Percentiles rank a stretch among this genome's conserved stretches.
These are phyloP conservation scores for Athripsodes cinereus DNA, from an alignment of 2,888 invertebrate genomes.

Conservation along the genomic window DNA sequence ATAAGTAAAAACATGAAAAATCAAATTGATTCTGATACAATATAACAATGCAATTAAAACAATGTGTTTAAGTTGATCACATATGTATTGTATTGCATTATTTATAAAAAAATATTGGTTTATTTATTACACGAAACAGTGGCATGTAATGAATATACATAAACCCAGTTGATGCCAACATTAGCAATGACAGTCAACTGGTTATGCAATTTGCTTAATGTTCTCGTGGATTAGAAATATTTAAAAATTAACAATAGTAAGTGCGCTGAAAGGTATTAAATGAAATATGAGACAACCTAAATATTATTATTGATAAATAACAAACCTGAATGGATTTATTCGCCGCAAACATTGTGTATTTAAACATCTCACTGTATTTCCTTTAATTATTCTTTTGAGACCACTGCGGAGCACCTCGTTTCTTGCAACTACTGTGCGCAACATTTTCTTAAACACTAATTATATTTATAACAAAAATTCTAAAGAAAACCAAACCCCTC, in stretches of 20 bases:
- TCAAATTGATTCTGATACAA: too few species aligned
- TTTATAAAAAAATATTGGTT: too few species aligned
- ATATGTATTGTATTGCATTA: too few species aligned
- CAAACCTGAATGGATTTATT: constrained; percentile 54
- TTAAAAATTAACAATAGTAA: too few species aligned
- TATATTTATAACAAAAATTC: constrained; percentile 31
- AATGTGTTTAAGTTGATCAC: too few species aligned
- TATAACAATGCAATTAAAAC: too few species aligned
- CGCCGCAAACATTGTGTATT: constrained; percentile 57
- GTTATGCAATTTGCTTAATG: constrained; percentile 18
- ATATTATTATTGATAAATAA: background rate
- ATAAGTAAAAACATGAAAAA: too few species aligned
- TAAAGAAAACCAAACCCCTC: constrained; percentile 8
- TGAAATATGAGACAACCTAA: background rate
- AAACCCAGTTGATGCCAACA: background rate
- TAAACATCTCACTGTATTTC: constrained; percentile 54
- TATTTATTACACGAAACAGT: too few species aligned
- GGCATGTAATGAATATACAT: too few species aligned
- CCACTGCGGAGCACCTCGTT: constrained; percentile 60
- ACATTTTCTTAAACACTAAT: constrained; percentile 52
- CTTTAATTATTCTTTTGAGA: constrained; percentile 53
- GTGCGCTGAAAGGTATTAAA: too few species aligned
- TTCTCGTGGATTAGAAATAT: too few species aligned
- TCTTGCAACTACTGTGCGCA: constrained; percentile 67
- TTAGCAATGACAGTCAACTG: constrained; percentile 15